Percentiles rank a stretch among this genome's conserved stretches.
Evolutionary conservation across 92 coral and sea anemone genomes (phyloP).

Genomic region (Isaurus tuberculatus): DNA sequence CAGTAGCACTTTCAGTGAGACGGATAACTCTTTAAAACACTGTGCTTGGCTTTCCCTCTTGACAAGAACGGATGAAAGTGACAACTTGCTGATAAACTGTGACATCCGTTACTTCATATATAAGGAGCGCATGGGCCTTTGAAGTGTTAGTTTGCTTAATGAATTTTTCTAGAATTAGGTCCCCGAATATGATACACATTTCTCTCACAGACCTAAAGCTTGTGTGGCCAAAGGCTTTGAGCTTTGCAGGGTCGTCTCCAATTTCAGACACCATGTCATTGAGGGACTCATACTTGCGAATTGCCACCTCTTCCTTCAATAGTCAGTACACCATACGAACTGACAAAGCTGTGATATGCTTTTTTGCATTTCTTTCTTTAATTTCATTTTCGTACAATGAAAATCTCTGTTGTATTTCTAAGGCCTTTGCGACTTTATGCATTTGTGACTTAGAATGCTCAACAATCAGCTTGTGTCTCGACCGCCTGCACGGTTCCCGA

Average conservation of each 20-base stretch:
- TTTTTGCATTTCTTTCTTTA: neutral
- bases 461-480: conserved; percentile 21
- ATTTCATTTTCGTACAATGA: neutral
- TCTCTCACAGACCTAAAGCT: conserved; percentile 17
- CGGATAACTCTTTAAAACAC: conserved; percentile 7
- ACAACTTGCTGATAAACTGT: conserved; percentile 32
- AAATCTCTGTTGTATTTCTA: conserved; percentile 2
- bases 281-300: neutral
- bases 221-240: conserved; percentile 25
- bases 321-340: conserved; percentile 20
- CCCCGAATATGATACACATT: conserved; percentile 17
- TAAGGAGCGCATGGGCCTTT: conserved; percentile 22
- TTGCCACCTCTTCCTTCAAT: conserved; percentile 20
- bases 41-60: conserved; percentile 31
- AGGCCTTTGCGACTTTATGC: conserved; percentile 5
- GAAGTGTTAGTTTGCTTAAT: conserved; percentile 13
- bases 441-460: conserved; percentile 26
- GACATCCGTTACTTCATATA: conserved; percentile 21
- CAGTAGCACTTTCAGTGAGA: conserved; percentile 33
- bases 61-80: conserved; percentile 31
- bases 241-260: conserved; percentile 26
- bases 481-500: conserved; percentile 19
- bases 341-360: conserved; percentile 21
- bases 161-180: conserved; percentile 15
- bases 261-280: conserved; percentile 36